Conservation (phyloP, 2,797 vertebrate genomes). For the Benthosema pterotum region DNA sequence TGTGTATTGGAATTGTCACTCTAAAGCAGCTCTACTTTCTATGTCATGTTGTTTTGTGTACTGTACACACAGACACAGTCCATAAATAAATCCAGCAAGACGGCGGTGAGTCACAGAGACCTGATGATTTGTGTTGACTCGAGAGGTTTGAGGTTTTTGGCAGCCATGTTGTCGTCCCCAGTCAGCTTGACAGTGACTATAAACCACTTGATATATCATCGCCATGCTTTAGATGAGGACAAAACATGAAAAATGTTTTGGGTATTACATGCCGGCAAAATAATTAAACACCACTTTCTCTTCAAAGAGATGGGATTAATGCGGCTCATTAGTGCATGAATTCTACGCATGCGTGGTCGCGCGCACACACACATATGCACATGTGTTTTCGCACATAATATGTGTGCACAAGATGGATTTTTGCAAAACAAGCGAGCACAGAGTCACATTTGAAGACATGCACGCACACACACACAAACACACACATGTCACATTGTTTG, state of each 20-base stretch:
- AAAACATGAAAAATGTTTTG: conserved; percentile 18
- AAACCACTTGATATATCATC: background rate
- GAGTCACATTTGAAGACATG: background rate
- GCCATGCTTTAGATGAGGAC: conserved; percentile 34
- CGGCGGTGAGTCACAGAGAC: background rate
- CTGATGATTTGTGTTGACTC: background rate
- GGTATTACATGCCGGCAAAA: too few relatives aligned
- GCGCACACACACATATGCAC: too few relatives aligned
- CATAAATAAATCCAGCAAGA: conserved; percentile 3
- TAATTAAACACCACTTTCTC: too few relatives aligned
- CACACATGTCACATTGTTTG: conserved; percentile 20
- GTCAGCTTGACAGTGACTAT: conserved; percentile 27
- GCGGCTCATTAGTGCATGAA: too few relatives aligned
- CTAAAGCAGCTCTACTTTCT: too few relatives aligned
- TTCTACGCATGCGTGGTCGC: too few relatives aligned
- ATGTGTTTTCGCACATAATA: too few relatives aligned
- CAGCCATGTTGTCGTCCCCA: background rate
- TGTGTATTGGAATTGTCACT: too few relatives aligned
- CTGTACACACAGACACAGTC: background rate
- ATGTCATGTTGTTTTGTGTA: background rate
- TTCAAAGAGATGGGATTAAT: too few relatives aligned
- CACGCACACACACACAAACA: conserved; percentile 4
- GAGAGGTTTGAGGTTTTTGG: background rate
- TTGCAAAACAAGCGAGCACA: background rate
- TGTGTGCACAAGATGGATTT: too few relatives aligned